Evolutionary conservation across 2,888 invertebrate species (phyloP).

Genomic region (Orthonevra nobilis): DNA sequence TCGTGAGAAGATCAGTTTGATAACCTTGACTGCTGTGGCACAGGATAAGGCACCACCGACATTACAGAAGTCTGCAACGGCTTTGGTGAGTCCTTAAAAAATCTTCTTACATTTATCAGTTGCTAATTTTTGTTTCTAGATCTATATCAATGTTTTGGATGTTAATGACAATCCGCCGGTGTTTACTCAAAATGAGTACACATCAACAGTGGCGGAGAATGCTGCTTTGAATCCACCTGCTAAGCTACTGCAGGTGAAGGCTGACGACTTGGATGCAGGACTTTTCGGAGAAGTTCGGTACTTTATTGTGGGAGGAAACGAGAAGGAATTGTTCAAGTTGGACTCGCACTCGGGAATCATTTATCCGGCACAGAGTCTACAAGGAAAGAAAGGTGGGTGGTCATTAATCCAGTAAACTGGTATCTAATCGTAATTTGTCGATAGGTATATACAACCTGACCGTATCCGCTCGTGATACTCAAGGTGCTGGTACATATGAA

Average conservation of each 20-base stretch:
- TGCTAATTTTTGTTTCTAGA: slow-evolving; percentile 77
- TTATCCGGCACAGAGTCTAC: slow-evolving; percentile 87
- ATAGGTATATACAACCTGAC: slow-evolving; percentile 82
- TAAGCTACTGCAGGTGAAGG: slow-evolving; percentile 87
- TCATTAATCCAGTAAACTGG: too few relatives aligned
- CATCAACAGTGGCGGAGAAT: slow-evolving; percentile 91
- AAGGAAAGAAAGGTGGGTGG: slow-evolving; percentile 81
- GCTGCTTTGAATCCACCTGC: slow-evolving; percentile 89
- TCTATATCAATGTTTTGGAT: slow-evolving; percentile 89
- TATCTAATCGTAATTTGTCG: not conserved
- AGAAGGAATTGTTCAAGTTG: slow-evolving; percentile 86
- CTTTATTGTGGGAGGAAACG: slow-evolving; percentile 85
- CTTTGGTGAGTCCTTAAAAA: slow-evolving; percentile 83
- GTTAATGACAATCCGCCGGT: slow-evolving; percentile 94
- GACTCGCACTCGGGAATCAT: slow-evolving; percentile 90
- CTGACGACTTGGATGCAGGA: slow-evolving; percentile 90
- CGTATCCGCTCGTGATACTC: slow-evolving; percentile 89
- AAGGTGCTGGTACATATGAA: slow-evolving; percentile 84
- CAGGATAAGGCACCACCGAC: slow-evolving; percentile 88
- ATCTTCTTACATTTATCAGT: not conserved
- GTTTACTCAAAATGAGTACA: slow-evolving; percentile 89
- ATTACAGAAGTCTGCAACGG: slow-evolving; percentile 86
- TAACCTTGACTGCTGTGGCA: slow-evolving; percentile 89
- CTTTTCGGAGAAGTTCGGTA: slow-evolving; percentile 89
- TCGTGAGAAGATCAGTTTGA: slow-evolving; percentile 86